A percentile compares a stretch with the other conserved stretches of the same genome.
phyloP scores from a whole-genome alignment of 1,140 invertebrate species.

The Brachionus manjavacas region DNA sequence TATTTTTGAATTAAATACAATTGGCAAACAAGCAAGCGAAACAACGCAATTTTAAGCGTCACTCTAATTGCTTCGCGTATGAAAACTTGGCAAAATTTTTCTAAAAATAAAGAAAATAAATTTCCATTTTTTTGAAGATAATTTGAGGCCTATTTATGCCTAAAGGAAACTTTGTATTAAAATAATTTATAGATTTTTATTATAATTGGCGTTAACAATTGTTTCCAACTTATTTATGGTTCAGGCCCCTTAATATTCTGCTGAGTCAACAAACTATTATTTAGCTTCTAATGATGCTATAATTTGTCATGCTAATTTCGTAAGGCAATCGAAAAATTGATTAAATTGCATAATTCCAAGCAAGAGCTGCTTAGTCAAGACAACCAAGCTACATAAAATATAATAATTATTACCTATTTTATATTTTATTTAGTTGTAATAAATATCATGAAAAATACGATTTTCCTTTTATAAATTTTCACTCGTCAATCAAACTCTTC shows the following conservation, averaged over 20 bases:
- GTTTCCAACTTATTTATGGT: background rate
- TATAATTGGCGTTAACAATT: background rate
- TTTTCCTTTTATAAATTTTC: background rate
- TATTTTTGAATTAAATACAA: background rate
- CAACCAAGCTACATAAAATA: background rate
- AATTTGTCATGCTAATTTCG: background rate
- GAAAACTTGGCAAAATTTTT: background rate
- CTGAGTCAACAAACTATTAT: background rate
- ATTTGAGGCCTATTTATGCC: background rate
- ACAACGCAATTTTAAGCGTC: background rate
- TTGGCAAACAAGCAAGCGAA: background rate
- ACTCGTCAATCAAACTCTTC: background rate
- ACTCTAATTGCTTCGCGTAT: background rate
- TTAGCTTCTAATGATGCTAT: background rate
- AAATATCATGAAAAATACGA: background rate
- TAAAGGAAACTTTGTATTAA: background rate
- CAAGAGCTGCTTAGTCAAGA: background rate
- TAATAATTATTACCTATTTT: background rate
- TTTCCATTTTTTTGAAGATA: background rate
- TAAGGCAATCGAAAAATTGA: background rate
- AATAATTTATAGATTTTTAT: constrained; percentile 6
- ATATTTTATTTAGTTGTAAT: background rate
- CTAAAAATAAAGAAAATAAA: background rate
- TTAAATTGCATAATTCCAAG: background rate
- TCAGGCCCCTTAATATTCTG: background rate